Evolutionary conservation across 2,888 invertebrate species (phyloP).

Genomic region (Tromatobia lineatoria): DNA sequence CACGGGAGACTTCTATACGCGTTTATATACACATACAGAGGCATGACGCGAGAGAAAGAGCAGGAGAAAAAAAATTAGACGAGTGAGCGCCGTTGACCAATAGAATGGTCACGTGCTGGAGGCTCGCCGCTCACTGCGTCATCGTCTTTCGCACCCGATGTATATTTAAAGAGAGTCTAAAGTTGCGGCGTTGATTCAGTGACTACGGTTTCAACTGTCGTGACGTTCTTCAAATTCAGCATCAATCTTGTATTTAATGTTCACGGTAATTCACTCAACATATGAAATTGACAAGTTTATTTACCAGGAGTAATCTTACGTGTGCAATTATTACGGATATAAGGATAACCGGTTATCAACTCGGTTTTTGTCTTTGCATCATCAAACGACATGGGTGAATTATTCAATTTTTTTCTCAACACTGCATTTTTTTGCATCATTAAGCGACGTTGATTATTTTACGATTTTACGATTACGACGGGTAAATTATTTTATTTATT

Average conservation of each 20-base stretch:
- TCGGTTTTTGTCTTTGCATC: neutral
- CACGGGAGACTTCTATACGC: neutral
- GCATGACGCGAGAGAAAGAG: conserved; percentile 28
- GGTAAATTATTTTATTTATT: too few relatives aligned
- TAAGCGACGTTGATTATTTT: too few relatives aligned
- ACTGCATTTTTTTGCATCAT: neutral
- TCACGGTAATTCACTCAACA: neutral
- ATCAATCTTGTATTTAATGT: neutral
- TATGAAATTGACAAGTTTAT: neutral
- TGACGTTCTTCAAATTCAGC: conserved; percentile 31
- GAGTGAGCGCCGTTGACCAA: conserved; percentile 54
- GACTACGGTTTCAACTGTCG: conserved; percentile 24
- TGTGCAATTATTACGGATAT: neutral
- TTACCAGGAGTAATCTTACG: neutral
- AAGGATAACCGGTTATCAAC: neutral
- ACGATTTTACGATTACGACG: too few relatives aligned
- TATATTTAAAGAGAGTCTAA: conserved; percentile 59
- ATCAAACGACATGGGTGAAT: neutral
- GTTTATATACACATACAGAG: neutral
- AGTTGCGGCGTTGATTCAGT: conserved; percentile 51
- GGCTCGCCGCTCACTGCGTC: conserved; percentile 65
- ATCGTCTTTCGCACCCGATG: conserved; percentile 27
- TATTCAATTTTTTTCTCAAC: neutral
- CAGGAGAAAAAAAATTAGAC: conserved; percentile 34
- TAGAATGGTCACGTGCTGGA: conserved; percentile 30